Evolutionary conservation across 2,113 vertebrate genomes (phyloP), one percentile per base, ranked within the genome.

Genomic region (Campylomormyrus tamandua): DNA sequence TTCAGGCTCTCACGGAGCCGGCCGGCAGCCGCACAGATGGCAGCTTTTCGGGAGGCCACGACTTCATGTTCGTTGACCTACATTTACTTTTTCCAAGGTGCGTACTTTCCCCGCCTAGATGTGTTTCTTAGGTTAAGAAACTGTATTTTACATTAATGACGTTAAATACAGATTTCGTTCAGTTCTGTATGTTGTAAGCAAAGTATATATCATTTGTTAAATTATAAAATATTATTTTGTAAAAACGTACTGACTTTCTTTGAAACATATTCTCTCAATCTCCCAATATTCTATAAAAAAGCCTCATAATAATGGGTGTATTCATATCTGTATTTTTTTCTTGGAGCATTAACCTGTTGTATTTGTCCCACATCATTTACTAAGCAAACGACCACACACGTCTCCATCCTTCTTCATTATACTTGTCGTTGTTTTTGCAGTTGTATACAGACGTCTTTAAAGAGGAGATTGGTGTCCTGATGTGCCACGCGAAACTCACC

Each of bases 331-430:
- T 21, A 11, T 17, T 42, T 45, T 39, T 46, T 83, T 66, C 19
- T 27, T 42, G 9, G n/a, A 27, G 6, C 19, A 31, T 66, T 35
- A 56, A 90, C 1, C 15, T 48, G n/a, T 19, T 35, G 27, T 50
- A 31, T 80, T 91, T 92, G 91, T 83, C 91, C 92, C 91, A 92
- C 91, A 92, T 94, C 92, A 93, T 52, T 87, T 89, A 31, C 89
- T 93, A 91, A 93, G 92, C 90, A 85, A 11, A 24, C 66, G 45
- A 46, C 6, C 8, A 35, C 24, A 74, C 62, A 52, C 53, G 66
- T 31, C 19, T 1, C 15, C 10, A 46, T 52, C 53, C 21, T 90
- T 90, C 48, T 77, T 11, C 3, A 49, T 48, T 21, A 27, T 46
- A 3, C 9, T 49, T 74, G 45, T 49, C 83, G 27, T 87, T 35